Evolutionary conservation across 2,797 vertebrate genomes (phyloP).

Genomic region (Rhodeus uyekii): DNA sequence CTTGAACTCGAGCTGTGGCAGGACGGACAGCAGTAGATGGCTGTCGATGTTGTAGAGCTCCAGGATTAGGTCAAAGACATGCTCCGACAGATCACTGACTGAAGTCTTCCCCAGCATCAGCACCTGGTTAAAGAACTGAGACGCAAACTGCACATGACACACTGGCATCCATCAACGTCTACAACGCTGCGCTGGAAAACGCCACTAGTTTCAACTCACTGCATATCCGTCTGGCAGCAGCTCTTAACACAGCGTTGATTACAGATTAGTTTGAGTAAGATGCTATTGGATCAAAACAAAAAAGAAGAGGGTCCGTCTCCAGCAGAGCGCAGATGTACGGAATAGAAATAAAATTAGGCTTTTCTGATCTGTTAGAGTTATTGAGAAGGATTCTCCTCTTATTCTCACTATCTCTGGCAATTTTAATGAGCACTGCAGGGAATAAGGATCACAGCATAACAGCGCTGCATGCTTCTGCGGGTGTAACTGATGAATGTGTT

Average conservation of each 20-base stretch:
- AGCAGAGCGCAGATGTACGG: not conserved
- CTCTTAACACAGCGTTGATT: not conserved
- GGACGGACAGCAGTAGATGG: slow-evolving; percentile 94
- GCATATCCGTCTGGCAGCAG: not conserved
- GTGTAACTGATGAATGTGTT: slow-evolving; percentile 53
- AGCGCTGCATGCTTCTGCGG: slow-evolving; percentile 52
- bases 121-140: slow-evolving; percentile 98
- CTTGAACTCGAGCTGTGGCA: slow-evolving; percentile 98
- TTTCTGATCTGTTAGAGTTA: slow-evolving; percentile 1
- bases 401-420: not conserved
- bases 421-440: slow-evolving; percentile 64
- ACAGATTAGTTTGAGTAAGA: slow-evolving; percentile 3
- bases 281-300: not conserved
- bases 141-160: slow-evolving; percentile 12
- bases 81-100: slow-evolving; percentile 96
- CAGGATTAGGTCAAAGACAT: slow-evolving; percentile 97
- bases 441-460: slow-evolving; percentile 45
- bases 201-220: too few relatives aligned
- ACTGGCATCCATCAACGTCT: not conserved
- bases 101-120: slow-evolving; percentile 99
- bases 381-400: not conserved
- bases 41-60: slow-evolving; percentile 98
- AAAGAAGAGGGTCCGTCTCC: not conserved
- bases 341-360: not conserved
- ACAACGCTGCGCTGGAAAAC: not conserved